Base-by-base conservation (phyloP, 1,140 invertebrate genomes). In the Eupeodes corollae region DNA sequence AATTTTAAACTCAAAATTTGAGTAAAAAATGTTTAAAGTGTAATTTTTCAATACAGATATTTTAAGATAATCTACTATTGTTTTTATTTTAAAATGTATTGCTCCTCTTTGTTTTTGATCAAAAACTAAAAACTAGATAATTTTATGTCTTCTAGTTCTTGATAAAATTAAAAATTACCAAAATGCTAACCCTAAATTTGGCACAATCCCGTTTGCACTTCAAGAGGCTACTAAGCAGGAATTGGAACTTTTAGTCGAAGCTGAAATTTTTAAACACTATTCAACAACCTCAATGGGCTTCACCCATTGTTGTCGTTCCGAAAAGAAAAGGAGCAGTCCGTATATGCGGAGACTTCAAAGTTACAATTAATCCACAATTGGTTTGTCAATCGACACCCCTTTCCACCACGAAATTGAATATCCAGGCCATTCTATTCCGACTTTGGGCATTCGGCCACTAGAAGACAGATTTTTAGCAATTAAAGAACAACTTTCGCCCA, bases 341-440 rank as follows among this genome's bases (percentile, higher is more conserved):
- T 16, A 54, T 74, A 32, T 73, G 70, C 56, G 63, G 64, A 0
- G 70, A 74, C 53, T 74, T 64, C 51, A 58, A 62, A 46, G 55
- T 57, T 46, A 64, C 60, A 3, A 53, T 67, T 15, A 64, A 68
- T 52, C 49, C 52, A 18, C 49, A 49, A 30, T 52, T 60, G 6
- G 51, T 60, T 0, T 43, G 56, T 61, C 32, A 57, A 61, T 51
- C 54, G 53, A 10, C 63, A 70, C 56, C 70, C 74, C 6, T 52
- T 77, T 31, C 74, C 75, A 1, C 56, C 74, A 9, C 68, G 67
- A 48, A 32, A 11, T 41, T 64, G 44, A 45, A 50, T 14, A 63
- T 2, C 21, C 44, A 11, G 48, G 50, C 34, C 49, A 49, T 66
- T 75, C 11, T 34, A 21, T 56, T 54, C 43, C 55, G 54, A 44